A percentile compares a stretch with the other conserved stretches of the same genome.
Conservation (phyloP, 2,797 vertebrate species). For the Leuciscus waleckii region DNA sequence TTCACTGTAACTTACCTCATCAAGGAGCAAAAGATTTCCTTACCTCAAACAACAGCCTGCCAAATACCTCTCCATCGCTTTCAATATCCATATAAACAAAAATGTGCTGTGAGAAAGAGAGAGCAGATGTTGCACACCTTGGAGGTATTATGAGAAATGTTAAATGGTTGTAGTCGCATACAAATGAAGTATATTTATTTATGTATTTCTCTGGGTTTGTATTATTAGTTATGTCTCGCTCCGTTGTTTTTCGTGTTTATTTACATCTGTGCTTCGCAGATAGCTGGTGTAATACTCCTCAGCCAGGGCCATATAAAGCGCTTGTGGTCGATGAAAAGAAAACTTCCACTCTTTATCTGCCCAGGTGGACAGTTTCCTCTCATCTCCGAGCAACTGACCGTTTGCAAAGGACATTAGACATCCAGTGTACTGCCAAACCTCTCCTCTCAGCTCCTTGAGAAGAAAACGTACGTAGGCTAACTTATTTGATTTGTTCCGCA, state of each 20-base stretch:
- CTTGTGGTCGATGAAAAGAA: slow-evolving; percentile 69
- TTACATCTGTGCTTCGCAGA: slow-evolving; percentile 82
- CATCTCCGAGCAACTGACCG: slow-evolving; percentile 81
- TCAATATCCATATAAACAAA: slow-evolving; percentile 89
- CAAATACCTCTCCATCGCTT: slow-evolving; percentile 73
- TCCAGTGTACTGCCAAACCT: slow-evolving; percentile 84
- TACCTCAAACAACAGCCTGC: slow-evolving; percentile 90
- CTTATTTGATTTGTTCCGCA: slow-evolving; percentile 11
- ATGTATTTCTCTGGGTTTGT: neutral
- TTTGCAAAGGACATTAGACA: slow-evolving; percentile 85
- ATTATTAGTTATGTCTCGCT: neutral
- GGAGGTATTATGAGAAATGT: neutral
- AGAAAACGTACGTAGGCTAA: slow-evolving; percentile 43
- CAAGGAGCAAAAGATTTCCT: slow-evolving; percentile 12
- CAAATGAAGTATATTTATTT: neutral
- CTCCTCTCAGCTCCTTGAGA: slow-evolving; percentile 84
- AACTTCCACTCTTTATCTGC: slow-evolving; percentile 80
- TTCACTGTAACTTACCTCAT: neutral
- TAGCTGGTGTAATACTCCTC: slow-evolving; percentile 80
- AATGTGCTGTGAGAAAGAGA: slow-evolving; percentile 77
- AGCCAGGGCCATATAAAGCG: slow-evolving; percentile 78
- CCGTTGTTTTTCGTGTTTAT: neutral
- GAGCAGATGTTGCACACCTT: slow-evolving; percentile 16
- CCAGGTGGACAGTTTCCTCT: slow-evolving; percentile 81
- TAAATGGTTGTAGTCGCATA: neutral